Percentiles rank a stretch among this genome's conserved stretches.
Evolutionary conservation across 2,888 invertebrate genomes (phyloP).

Genomic region (Argyra leucocephala): DNA sequence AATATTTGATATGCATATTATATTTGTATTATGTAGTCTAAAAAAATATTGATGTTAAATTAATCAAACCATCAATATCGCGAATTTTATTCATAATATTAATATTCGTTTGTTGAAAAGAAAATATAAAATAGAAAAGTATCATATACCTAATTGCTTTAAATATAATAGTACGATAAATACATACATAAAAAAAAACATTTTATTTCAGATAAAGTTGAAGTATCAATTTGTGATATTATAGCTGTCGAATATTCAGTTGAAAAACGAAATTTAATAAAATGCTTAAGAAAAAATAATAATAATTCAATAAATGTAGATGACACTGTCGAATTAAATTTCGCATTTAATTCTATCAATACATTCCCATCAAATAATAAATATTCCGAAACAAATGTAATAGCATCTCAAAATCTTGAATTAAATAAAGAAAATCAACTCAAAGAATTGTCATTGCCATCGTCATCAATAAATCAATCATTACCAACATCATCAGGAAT

Average conservation of each 20-base stretch:
- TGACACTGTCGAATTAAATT: not conserved
- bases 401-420: not conserved
- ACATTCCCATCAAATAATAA: too few species aligned
- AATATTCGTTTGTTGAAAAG: too few species aligned
- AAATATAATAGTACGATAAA: too few species aligned
- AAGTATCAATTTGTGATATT: constrained; percentile 49
- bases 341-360: too few species aligned
- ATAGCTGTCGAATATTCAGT: constrained; percentile 41
- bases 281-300: not conserved
- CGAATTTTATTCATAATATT: too few species aligned
- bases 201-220: constrained; percentile 45
- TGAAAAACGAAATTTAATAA: not conserved
- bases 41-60: too few species aligned
- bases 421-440: not conserved
- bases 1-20: too few species aligned
- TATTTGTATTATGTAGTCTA: too few species aligned
- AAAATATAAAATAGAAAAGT: too few species aligned
- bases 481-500: constrained; percentile 33
- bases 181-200: too few species aligned
- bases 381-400: not conserved
- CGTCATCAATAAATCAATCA: not conserved
- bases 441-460: not conserved
- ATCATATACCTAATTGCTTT: too few species aligned
- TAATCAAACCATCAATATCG: too few species aligned
- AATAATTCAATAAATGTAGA: not conserved